Conservation (phyloP, 2,888 invertebrate genomes). For the Ennomos quercinarius region DNA sequence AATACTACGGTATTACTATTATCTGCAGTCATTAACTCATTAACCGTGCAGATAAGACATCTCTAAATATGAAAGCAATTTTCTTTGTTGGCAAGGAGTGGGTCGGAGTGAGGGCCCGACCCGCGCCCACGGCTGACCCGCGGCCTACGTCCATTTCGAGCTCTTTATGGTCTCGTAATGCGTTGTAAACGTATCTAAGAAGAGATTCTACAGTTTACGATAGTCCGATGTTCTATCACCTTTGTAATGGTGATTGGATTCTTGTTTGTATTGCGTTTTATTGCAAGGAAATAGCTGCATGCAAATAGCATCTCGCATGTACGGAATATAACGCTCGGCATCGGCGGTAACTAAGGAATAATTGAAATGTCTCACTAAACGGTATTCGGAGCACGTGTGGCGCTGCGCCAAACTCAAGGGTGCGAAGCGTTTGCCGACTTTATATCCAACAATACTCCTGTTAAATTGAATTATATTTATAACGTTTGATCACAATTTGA, state of each 20-base stretch:
- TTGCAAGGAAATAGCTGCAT: constrained; percentile 53
- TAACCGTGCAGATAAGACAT: constrained; percentile 36
- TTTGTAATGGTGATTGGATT: constrained; percentile 59
- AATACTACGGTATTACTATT: constrained; percentile 17
- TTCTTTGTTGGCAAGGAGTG: constrained; percentile 37
- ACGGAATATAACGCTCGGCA: constrained; percentile 19
- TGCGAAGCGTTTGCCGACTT: constrained; percentile 39
- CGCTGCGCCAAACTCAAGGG: constrained; percentile 57
- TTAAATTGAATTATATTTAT: constrained; percentile 48
- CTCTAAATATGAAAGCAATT: constrained; percentile 38
- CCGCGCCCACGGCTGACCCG: constrained; percentile 57
- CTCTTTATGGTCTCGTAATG: constrained; percentile 65
- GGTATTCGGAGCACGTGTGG: constrained; percentile 59
- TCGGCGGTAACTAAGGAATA: constrained; percentile 50
- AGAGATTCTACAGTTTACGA: constrained; percentile 68
- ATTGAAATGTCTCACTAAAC: constrained; percentile 63
- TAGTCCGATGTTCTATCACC: constrained; percentile 52
- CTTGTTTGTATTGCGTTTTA: constrained; percentile 52
- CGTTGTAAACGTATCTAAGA: constrained; percentile 67
- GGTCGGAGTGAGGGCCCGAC: constrained; percentile 30
- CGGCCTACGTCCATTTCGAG: constrained; percentile 56
- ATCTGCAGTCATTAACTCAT: constrained; percentile 31
- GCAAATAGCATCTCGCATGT: constrained; percentile 49
- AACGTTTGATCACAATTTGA: constrained; percentile 42
- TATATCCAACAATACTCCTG: constrained; percentile 45